Evolutionary conservation across 2,113 vertebrate species (phyloP), one percentile per base, ranked within the genome.

Genomic region (Sakesphorus luctuosus): DNA sequence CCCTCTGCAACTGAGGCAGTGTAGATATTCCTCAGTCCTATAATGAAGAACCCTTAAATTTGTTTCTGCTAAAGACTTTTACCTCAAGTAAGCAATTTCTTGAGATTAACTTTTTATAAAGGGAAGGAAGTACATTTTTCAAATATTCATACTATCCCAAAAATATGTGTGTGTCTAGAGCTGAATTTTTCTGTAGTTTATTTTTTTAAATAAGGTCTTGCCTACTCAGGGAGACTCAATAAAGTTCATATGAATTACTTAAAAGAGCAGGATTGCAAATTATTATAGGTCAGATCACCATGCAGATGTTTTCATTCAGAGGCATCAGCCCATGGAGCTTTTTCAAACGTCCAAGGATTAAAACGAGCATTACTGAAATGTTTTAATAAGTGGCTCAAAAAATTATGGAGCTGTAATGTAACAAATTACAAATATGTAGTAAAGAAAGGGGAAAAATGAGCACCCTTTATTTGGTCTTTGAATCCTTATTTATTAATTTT

Each of bases 11-110:
- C 47, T 56, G 46, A 35, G 0, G 0, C 24, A 38, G 6, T 44
- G 10, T 53, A 66, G 58, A 28, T 79, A 80, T 46, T 76, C 28
- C 58, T 96, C 83, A 93, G 50, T 47, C 63, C 44, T 69, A 6
- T 66, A 85, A 84, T 52, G 43, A 90, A 82, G 13, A 31, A 36
- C 50, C 59, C 24, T 36, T 80, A 72, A 83, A 92, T 75, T 87
- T 84, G 56, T 9, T 89, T 94, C 87, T 84, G 31, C 52, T 76
- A 15, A 84, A 89, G 31, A 29, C 53, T 94, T 96, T 95, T 94
- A 84, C 69, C 53, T 76, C 72, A 56, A 92, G 73, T 94, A 94
- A 91, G 89, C 87, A 89, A 61, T 89, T 96, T 87, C 69, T 93
- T 65, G 43, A 69, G 44, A 25, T 56, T 87, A 96, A 93, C 35